A percentile compares a stretch with the other conserved stretches of the same genome.
Conservation (phyloP, 1,140 invertebrate species). For the Papilio dardanus region DNA sequence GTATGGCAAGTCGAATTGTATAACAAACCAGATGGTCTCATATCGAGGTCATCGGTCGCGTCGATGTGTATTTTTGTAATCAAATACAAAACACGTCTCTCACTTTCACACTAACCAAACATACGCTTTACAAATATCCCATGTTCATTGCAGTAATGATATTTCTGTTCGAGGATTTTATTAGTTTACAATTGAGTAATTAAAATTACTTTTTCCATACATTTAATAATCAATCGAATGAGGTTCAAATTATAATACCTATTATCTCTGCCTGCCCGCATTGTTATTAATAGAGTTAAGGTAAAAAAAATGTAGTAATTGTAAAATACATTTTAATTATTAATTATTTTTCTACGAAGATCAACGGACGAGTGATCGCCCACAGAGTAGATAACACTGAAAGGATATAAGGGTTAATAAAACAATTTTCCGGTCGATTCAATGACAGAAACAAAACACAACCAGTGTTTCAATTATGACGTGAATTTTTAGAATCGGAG, state of each 20-base stretch:
- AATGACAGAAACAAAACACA: neutral
- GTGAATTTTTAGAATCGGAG: no score
- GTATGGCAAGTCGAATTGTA: neutral
- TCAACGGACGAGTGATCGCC: neutral
- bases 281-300: neutral
- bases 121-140: neutral
- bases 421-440: neutral
- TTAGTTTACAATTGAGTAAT: neutral
- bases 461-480: no score
- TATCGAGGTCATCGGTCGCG: slow-evolving; percentile 26
- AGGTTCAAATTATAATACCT: no score
- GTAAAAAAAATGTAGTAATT: neutral
- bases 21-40: slow-evolving; percentile 18
- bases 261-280: neutral
- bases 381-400: neutral
- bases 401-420: slow-evolving; percentile 1
- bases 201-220: neutral
- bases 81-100: slow-evolving; percentile 14
- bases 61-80: slow-evolving; percentile 27
- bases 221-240: no score
- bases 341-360: neutral
- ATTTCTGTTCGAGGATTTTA: neutral
- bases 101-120: slow-evolving; percentile 15
- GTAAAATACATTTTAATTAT: neutral
- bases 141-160: neutral